Base-by-base conservation (phyloP, 2,797 vertebrate species). In the Heliangelus exortis region DNA sequence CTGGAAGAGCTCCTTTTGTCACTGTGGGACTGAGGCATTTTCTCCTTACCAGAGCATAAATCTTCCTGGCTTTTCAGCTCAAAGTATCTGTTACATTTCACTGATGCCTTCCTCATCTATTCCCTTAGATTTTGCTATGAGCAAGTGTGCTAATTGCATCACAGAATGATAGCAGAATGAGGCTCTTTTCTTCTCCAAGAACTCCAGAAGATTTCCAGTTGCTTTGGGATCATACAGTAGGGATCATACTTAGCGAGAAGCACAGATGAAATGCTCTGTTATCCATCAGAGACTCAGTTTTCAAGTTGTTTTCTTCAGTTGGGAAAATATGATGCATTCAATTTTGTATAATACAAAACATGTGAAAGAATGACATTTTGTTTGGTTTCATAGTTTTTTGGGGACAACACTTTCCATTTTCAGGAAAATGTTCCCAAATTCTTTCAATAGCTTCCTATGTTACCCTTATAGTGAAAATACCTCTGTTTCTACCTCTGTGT, bases 221-320 rank as follows among this genome's bases (percentile, higher is more conserved):
- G 36, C 54, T 88, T 82, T 86, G 77, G 77, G 67, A 78, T 68
- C 36, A 45, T 62, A 81, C 36, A 68, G 41, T 13, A 67, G 16
- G 9, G 19, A 20, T 84, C 34, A 36, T 34, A 36, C 62, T 68
- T 90, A 75, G 84, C 25, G 36, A 41, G 62, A 92, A 58, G 34
- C 71, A 66, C 50, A 89, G 77, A 92, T 82, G 54, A 87, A 93
- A 94, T 90, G 47, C 51, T 84, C 59, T 67, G 43, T 65, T 88
- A 66, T 55, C 59, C 62, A 72, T 84, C 77, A 93, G 26, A 59
- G 75, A 73, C 47, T 74, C 34, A 78, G 62, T 90, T 94, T 90
- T 84, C 57, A 86, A 81, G 68, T 36, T 57, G 17, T 88, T 84
- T 95, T 84, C 68, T 55, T 90, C 45, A 86, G 26, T 34, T 65